Evolutionary conservation across 2,797 vertebrate genomes (phyloP).

Genomic region (Melanogrammus aeglefinus): DNA sequence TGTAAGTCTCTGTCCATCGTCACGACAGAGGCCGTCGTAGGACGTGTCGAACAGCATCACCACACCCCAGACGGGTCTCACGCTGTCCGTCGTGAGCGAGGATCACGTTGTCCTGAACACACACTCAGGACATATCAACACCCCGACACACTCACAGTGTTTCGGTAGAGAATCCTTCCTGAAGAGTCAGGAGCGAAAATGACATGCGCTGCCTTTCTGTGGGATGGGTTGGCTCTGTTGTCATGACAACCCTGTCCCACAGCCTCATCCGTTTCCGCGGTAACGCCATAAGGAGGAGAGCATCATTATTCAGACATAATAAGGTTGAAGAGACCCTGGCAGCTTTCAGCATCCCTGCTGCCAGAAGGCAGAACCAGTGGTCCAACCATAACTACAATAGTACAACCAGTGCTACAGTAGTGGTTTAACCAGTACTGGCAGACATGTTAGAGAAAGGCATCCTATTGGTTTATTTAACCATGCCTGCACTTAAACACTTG

Average conservation of each 20-base stretch:
- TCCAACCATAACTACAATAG: no score
- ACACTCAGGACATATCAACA: neutral
- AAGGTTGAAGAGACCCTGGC: slow-evolving; percentile 1
- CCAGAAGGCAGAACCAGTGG: no score
- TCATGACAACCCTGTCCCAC: slow-evolving; percentile 1
- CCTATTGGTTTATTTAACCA: no score
- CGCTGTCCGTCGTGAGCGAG: neutral
- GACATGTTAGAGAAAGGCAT: no score
- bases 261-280: neutral
- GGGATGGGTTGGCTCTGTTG: neutral
- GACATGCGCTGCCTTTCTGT: neutral
- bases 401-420: neutral
- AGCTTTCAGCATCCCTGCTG: no score
- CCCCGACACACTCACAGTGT: neutral
- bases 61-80: no score
- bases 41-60: no score
- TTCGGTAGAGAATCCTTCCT: no score
- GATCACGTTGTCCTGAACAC: neutral
- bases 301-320: slow-evolving; percentile 1
- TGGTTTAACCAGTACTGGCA: no score
- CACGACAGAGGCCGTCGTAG: no score
- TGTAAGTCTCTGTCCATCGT: neutral
- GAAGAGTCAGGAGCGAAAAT: neutral
- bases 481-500: neutral
- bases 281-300: slow-evolving; percentile 4